These are phyloP conservation scores for Polia nebulosa DNA, from an alignment of 2,888 invertebrate species.

Conservation along the genomic window DNA sequence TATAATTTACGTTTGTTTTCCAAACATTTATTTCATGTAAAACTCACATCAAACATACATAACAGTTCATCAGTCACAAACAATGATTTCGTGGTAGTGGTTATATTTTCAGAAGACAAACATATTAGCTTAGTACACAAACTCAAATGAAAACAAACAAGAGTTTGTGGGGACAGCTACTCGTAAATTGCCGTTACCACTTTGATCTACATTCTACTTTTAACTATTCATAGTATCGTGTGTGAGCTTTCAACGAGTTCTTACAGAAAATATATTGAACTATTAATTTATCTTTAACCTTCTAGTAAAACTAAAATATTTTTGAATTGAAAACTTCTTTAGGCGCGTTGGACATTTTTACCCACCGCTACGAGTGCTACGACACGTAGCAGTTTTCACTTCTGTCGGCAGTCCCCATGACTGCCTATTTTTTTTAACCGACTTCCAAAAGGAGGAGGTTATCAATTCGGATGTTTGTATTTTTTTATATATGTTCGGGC, in stretches of 20 bases:
- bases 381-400: no score
- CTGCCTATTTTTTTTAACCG: no score
- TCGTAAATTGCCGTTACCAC: conserved; percentile 41
- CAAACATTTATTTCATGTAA: background rate
- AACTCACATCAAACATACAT: conserved; percentile 5
- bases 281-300: background rate
- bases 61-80: conserved; percentile 3
- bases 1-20: background rate
- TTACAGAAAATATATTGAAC: background rate
- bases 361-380: no score
- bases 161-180: conserved; percentile 23
- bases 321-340: no score
- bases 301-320: background rate
- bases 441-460: no score
- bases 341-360: no score
- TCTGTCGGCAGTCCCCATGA: no score
- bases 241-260: conserved; percentile 13
- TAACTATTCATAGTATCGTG: conserved; percentile 34
- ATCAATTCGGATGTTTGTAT: no score
- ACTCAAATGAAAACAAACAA: conserved; percentile 32
- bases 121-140: conserved; percentile 44
- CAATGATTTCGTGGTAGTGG: conserved; percentile 24
- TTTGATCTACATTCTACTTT: conserved; percentile 44
- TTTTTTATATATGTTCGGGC: no score
- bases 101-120: conserved; percentile 51